Evolutionary conservation across 1,140 invertebrate species (phyloP).

Genomic region (Charaxes varanes): DNA sequence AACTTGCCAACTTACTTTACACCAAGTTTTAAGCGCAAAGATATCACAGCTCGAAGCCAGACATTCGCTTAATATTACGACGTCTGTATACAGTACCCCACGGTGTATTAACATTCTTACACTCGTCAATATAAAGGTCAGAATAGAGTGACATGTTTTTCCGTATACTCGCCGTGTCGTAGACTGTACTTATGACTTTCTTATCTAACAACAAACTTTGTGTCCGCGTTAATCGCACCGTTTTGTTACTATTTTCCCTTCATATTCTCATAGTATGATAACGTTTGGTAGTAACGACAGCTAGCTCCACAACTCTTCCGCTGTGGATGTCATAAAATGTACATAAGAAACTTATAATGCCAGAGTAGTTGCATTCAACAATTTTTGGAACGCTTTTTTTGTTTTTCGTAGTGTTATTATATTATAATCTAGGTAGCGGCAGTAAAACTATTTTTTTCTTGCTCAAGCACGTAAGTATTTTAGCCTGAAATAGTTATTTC

Average conservation of each 20-base stretch:
- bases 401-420: too few species aligned
- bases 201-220: conserved; percentile 11
- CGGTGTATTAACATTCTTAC: background rate
- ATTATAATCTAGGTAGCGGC: too few species aligned
- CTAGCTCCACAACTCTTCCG: too few species aligned
- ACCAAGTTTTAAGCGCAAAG: conserved; percentile 28
- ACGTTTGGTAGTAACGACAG: too few species aligned
- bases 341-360: too few species aligned
- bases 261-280: conserved; percentile 2
- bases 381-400: too few species aligned
- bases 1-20: conserved; percentile 22
- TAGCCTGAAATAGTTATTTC: too few species aligned
- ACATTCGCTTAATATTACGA: conserved; percentile 19
- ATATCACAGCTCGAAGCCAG: conserved; percentile 19
- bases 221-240: conserved; percentile 5
- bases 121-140: background rate
- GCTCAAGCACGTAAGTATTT: too few species aligned
- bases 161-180: background rate
- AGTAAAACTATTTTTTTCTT: too few species aligned
- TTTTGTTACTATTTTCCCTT: conserved; percentile 5
- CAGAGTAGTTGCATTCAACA: too few species aligned
- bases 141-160: background rate
- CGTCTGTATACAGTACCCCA: conserved; percentile 4
- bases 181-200: conserved; percentile 4
- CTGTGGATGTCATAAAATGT: background rate